Base-by-base conservation (phyloP, 2,888 invertebrate species). In the Acronicta psi region DNA sequence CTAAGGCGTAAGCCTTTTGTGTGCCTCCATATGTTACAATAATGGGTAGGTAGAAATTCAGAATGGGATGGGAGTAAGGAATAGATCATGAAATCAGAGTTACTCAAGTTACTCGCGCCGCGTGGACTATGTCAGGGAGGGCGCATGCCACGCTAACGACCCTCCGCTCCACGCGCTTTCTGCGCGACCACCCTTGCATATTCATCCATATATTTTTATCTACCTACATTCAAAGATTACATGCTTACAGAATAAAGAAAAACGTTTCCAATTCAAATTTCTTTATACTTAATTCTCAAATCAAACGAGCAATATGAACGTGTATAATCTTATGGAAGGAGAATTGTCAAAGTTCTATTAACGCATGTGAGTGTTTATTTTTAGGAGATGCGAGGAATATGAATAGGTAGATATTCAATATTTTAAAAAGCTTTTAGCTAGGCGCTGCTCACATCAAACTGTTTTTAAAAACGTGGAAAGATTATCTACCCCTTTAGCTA, bases 1-100 rank as follows among this genome's bases (percentile, higher is more conserved):
- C 46, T 64, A 41, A 59, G 44, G 40, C 54, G 65, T 60, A 59
- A 69, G 52, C 64, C 64, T 64, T 63, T 69, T 69, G 60, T 54
- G 59, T 45, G 45, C 50, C 55, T 53, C 52, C 57, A 56, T 56
- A 55, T 53, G 59, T 51, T 55, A 57, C 56, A 72, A 54, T 69
- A 61, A 59, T 52, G n/a, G 34, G 56, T 40, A 18, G 47, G 57
- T 47, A 53, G 40, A 53, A 53, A 72, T 63, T 54, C 60, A 69
- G n/a, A 69, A 65, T 52, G 46, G 49, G 45, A 60, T 61, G 58
- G 29, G 49, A 44, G 65, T 46, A 61, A 69, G 71, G 55, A 69
- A 65, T 59, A 69, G 25, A 47, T 70, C 60, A 58, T 69, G 63
- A 74, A 69, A 74, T 79, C 77, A 73, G 71, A 72, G 71, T 66